Base-by-base conservation (phyloP, 1,140 invertebrate species). In the Aradophagus sp. region DNA sequence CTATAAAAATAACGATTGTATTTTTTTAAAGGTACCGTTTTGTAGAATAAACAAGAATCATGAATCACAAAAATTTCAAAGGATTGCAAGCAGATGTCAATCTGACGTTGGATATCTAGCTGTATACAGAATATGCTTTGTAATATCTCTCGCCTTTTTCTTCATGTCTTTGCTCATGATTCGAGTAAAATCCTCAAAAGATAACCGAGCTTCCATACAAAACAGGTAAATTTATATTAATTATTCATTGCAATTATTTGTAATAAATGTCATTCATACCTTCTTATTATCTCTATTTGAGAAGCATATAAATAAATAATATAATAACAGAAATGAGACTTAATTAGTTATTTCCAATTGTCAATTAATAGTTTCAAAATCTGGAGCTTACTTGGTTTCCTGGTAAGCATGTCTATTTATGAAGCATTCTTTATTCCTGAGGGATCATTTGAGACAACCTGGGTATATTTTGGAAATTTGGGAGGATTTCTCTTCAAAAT, bases 391-490 rank as follows among this genome's bases (percentile, higher is more conserved):
- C 99, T 99, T 82, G 97, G 97, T 82, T 78, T 99, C 10, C 75
- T 99, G n/a, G 88, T 99, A 26, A 95, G 98, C 86, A 97, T 92
- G 12, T 92, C 95, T 19, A 92, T 95, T 12, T 91, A 99, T 74
- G 98, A 95, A 13, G 95, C 97, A 1, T 99, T 99, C 86, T 99
- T 97, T 80, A 99, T 99, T 66, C 96, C 95, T 0, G 92, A 93
- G 80, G 91, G 90, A 11, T 88, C 89, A 23, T 97, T 97, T 84
- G 92, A 92, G 0, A 84, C 87, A 61, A 93, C 93, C n/a, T 98
- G 97, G 97, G 99, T 99, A 97, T 95, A 95, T 80, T 95, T 99
- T 86, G 98, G 98, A 29, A 92, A 99, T 89, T 91, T 98, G 61
- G 98, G 98, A 36, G 98, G 95, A 0, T 96, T 99, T 79, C 86